These are phyloP conservation scores for Yoshiicerus persimilis DNA, from an alignment of 1,140 invertebrate genomes.

Conservation along the genomic window DNA sequence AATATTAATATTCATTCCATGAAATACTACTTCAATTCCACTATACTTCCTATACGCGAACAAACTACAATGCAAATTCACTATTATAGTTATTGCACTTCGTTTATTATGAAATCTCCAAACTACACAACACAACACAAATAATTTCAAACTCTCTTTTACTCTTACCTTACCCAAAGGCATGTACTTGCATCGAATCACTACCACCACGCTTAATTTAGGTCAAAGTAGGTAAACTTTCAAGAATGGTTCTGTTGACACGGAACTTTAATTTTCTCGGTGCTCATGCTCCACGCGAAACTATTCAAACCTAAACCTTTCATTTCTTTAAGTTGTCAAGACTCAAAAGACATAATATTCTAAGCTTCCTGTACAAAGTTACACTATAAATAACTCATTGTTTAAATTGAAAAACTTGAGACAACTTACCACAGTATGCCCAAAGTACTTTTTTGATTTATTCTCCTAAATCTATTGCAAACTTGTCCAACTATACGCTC, in stretches of 20 bases:
- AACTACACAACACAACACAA: background rate
- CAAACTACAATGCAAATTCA: no score
- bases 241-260: background rate
- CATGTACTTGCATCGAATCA: no score
- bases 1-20: background rate
- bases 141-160: no score
- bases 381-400: constrained; percentile 14
- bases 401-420: constrained; percentile 15
- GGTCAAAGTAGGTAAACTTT: background rate
- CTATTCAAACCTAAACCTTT: background rate
- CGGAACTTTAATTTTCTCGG: background rate
- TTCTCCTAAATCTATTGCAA: background rate
- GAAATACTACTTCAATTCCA: background rate
- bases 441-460: background rate
- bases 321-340: background rate
- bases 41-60: no score
- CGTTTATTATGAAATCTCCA: background rate
- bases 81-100: background rate
- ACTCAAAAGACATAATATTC: background rate
- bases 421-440: background rate
- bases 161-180: background rate
- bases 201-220: background rate
- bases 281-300: background rate
- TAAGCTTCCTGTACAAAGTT: background rate
- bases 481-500: background rate